phyloP scores from a whole-genome alignment of 2,113 vertebrate genomes.

The Onychorhynchus coronatus region DNA sequence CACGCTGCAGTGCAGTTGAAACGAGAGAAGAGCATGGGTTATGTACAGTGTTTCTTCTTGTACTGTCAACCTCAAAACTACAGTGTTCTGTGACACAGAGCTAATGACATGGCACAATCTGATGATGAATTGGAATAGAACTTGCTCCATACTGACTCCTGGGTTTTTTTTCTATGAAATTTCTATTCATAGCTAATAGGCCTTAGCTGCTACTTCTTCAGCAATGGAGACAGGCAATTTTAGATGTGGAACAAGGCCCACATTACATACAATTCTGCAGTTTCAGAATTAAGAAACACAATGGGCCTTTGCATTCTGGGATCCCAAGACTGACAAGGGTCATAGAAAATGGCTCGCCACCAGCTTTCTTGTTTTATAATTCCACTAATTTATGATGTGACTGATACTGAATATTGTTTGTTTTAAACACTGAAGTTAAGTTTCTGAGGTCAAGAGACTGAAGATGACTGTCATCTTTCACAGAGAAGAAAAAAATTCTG shows the following conservation, averaged over 20 bases:
- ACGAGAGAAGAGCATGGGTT: background rate
- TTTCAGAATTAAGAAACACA: background rate
- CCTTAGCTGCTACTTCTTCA: background rate
- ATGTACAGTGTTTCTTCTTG: background rate
- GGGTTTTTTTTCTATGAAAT: background rate
- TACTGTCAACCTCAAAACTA: background rate
- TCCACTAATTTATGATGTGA: background rate
- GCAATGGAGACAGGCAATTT: background rate
- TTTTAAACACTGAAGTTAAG: background rate
- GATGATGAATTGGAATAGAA: background rate
- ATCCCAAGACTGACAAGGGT: background rate
- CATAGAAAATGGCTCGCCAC: background rate
- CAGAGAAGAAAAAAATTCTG: background rate
- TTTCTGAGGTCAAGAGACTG: background rate
- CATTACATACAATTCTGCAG: background rate
- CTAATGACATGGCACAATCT: background rate
- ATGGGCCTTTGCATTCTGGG: background rate
- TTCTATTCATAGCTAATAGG: background rate
- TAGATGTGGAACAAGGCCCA: background rate
- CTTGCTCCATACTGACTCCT: background rate
- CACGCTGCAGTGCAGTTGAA: background rate
- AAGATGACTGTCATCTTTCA: background rate
- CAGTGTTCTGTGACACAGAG: background rate
- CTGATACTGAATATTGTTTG: background rate
- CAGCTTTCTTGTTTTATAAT: background rate